phyloP scores from a whole-genome alignment of 2,888 invertebrate species.

The Rhagophthalmus giganteus region DNA sequence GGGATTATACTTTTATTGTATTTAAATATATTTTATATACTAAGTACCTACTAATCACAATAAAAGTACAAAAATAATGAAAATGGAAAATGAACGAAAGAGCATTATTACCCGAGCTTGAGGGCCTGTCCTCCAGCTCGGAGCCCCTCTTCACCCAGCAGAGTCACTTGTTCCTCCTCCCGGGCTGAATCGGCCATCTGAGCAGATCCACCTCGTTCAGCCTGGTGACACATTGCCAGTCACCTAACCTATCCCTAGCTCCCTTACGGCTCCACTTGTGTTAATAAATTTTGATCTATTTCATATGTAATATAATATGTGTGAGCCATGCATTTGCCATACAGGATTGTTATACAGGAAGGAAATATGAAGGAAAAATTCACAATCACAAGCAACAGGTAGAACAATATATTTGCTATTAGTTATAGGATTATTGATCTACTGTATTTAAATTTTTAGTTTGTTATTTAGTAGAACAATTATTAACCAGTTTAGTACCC shows the following conservation, averaged over 20 bases:
- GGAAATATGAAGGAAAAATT: slow-evolving; percentile 1
- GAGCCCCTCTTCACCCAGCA: slow-evolving; percentile 95
- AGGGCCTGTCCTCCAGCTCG: slow-evolving; percentile 95
- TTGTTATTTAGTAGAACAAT: too few relatives aligned
- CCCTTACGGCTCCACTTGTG: slow-evolving; percentile 24
- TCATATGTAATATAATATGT: slow-evolving; percentile 4
- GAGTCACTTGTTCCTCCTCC: slow-evolving; percentile 94
- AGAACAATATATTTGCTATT: too few relatives aligned
- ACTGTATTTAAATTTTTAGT: too few relatives aligned
- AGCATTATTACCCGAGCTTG: slow-evolving; percentile 89
- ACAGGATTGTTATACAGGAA: slow-evolving; percentile 24
- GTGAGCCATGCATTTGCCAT: slow-evolving; percentile 31
- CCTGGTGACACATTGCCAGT: slow-evolving; percentile 60
- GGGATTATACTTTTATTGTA: too few relatives aligned
- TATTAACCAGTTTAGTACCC: too few relatives aligned
- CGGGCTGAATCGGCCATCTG: slow-evolving; percentile 97
- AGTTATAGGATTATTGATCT: too few relatives aligned
- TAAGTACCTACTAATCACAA: too few relatives aligned
- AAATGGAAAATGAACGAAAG: slow-evolving; percentile 34
- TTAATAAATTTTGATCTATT: slow-evolving; percentile 15
- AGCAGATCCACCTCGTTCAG: slow-evolving; percentile 64
- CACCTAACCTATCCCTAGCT: slow-evolving; percentile 31
- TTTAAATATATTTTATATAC: too few relatives aligned
- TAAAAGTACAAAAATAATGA: slow-evolving; percentile 8
- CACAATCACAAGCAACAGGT: slow-evolving; percentile 5